Base-by-base conservation (phyloP, 2,888 invertebrate genomes). In the Leptodirus hochenwartii region DNA sequence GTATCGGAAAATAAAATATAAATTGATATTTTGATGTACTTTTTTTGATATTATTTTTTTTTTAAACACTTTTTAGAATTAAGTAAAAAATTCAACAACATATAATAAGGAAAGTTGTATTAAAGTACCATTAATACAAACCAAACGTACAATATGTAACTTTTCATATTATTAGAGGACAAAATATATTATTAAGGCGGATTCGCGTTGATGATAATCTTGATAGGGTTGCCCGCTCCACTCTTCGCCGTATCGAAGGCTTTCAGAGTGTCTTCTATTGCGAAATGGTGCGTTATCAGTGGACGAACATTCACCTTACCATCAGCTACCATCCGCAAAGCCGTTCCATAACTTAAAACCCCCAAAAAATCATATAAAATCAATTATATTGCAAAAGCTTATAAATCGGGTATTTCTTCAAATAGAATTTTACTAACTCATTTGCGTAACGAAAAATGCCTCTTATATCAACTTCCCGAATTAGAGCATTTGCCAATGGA, bases 361-460 rank as follows among this genome's bases (percentile, higher is more conserved):
- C n/a, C n/a, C n/a, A n/a, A n/a, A n/a, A n/a, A n/a, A n/a, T n/a
- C n/a, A n/a, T n/a, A n/a, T n/a, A n/a, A n/a, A n/a, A n/a, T n/a
- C n/a, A n/a, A n/a, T n/a, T n/a, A 25, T 8, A 25, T 9, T 8
- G 11, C 9, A 8, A 20, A 6, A 8, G 20, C 8, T 28, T 15
- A 10, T 23, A 22, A 33, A 15, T 16, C 17, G 17, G 14, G 13
- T 25, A 15, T 13, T 8, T 15, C n/a, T 33, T 20, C 8, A 20
- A 9, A 6, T 9, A 20, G 8, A 20, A 20, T 20, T 20, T 20
- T 34, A 58, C 68, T 57, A 45, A 82, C 82, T 82, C 84, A 54
- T 90, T 90, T 37, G 69, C 80, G 50, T 95, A 95, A 55, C 95
- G 68, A 59, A 95, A 95, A 33, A 88, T 74, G 37, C 95, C 95